A percentile compares a stretch with the other conserved stretches of the same genome.
Conservation (phyloP, 2,797 vertebrate species). For the Peromyscus eremicus region DNA sequence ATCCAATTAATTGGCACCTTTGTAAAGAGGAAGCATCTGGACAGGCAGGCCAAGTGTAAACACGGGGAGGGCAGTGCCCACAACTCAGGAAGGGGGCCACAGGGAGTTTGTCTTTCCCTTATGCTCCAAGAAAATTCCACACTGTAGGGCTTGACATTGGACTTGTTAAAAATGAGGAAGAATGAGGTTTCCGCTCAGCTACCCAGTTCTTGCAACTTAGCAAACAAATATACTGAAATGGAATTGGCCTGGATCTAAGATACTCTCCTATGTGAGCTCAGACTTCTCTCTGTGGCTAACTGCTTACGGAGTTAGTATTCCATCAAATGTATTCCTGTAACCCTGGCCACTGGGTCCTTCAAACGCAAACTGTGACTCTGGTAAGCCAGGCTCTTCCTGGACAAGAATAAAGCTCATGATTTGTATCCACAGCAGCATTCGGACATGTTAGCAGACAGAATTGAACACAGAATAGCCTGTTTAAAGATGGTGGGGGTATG, state of each 20-base stretch:
- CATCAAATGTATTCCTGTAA: neutral
- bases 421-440: neutral
- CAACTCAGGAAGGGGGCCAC: neutral
- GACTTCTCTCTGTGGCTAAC: neutral
- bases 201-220: neutral
- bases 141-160: neutral
- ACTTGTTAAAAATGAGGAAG: neutral
- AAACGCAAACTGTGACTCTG: neutral
- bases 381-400: neutral
- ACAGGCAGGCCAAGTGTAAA: neutral
- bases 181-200: neutral
- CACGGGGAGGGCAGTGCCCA: neutral
- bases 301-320: neutral
- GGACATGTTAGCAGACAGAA: slow-evolving; percentile 37
- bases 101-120: neutral
- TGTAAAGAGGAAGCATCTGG: neutral
- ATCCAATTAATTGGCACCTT: neutral
- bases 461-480: slow-evolving; percentile 71
- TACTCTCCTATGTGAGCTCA: neutral
- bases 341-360: neutral
- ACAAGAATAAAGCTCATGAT: neutral
- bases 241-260: neutral
- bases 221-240: neutral
- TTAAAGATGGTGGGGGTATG: slow-evolving; percentile 75
- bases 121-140: neutral